Conservation (phyloP, 92 coral and sea anemone species). For the Palythoa caribaeorum region DNA sequence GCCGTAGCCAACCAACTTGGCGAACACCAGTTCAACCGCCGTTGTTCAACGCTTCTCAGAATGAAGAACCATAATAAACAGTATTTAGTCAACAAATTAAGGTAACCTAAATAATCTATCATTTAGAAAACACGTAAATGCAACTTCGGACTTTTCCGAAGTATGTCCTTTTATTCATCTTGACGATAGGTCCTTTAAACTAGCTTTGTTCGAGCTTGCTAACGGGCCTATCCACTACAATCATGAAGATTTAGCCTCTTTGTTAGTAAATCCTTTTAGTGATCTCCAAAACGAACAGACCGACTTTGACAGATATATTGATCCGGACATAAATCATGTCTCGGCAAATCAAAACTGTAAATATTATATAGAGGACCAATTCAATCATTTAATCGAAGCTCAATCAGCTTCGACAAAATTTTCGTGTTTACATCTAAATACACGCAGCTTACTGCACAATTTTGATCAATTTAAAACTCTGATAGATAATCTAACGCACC, state of each 20-base stretch:
- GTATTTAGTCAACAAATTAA: no score
- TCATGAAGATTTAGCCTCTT: conserved; percentile 9
- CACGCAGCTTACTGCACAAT: no score
- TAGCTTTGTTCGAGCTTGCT: conserved; percentile 26
- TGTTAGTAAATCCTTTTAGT: conserved; percentile 18
- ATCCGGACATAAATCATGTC: neutral
- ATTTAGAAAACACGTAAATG: no score
- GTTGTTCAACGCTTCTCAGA: no score
- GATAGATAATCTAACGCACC: no score
- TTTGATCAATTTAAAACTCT: no score
- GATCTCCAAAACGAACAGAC: conserved; percentile 34
- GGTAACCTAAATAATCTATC: no score
- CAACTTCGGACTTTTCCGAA: neutral
- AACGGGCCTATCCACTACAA: conserved; percentile 19
- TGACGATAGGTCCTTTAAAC: conserved; percentile 29
- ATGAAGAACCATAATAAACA: no score
- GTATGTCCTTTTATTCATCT: conserved; percentile 26
- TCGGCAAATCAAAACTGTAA: conserved; percentile 26
- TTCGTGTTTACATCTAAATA: conserved; percentile 2
- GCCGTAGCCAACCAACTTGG: no score
- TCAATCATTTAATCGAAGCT: conserved; percentile 6
- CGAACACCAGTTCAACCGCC: no score
- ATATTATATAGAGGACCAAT: conserved; percentile 35
- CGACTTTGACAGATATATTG: conserved; percentile 22
- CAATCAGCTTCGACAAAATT: neutral